These are phyloP conservation scores for Apodemia mormo DNA, from an alignment of 2,888 invertebrate genomes.

Conservation along the genomic window DNA sequence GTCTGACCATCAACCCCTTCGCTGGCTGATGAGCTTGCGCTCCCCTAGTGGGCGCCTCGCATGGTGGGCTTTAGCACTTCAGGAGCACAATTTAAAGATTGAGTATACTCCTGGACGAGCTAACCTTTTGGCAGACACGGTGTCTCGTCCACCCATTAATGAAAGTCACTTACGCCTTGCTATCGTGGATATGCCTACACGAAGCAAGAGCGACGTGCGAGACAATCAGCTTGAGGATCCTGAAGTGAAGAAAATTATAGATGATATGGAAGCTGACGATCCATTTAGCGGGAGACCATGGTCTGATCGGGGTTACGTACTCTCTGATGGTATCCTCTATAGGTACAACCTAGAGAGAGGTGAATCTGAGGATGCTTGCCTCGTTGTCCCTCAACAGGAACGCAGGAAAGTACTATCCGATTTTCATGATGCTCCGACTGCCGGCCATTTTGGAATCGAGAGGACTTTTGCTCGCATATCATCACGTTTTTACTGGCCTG, in stretches of 20 bases:
- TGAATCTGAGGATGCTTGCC: not conserved
- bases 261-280: slow-evolving; percentile 32
- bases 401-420: not conserved
- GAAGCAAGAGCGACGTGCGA: not conserved
- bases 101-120: not conserved
- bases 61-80: not conserved
- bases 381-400: slow-evolving; percentile 9
- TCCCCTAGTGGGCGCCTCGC: not conserved
- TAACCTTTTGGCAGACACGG: not conserved
- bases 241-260: slow-evolving; percentile 29
- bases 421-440: slow-evolving; percentile 6
- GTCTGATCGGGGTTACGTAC: slow-evolving; percentile 27
- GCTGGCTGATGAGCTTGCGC: not conserved
- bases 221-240: slow-evolving; percentile 23
- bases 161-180: not conserved
- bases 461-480: slow-evolving; percentile 30
- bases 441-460: slow-evolving; percentile 17
- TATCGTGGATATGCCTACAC: not conserved
- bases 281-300: slow-evolving; percentile 30
- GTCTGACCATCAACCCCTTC: not conserved
- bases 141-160: not conserved
- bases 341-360: not conserved
- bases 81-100: not conserved
- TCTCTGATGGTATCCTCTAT: slow-evolving; percentile 24
- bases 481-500: slow-evolving; percentile 36